Evolutionary conservation across 2,888 invertebrate species (phyloP), one percentile per base, ranked within the genome.

Genomic region (Mechanitis messenoides): DNA sequence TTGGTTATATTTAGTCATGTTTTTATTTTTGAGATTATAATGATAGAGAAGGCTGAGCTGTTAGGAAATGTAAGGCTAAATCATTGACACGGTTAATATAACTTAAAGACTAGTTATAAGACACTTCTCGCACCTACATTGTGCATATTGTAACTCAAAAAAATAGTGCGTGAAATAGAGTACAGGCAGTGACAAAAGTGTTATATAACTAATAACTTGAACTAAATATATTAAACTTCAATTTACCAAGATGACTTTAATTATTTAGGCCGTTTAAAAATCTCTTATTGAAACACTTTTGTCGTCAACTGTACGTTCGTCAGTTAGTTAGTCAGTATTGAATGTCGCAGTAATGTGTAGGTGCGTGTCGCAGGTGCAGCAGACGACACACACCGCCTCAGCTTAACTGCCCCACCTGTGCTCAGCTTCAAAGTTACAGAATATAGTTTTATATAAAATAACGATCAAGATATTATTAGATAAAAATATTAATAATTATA

Each of bases 331-430:
- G 53, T 45, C 47, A 45, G 45, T 45, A 54, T 56, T 65, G 64
- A 69, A 85, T 82, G 69, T 83, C 79, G 74, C 88, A 88, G 79
- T 86, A 87, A 7, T 86, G 87, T 65, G 87, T 86, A 20, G 70
- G 77, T 83, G 74, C 83, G 85, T 68, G 79, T 72, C 88, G 83
- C 28, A 83, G 79, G 75, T 80, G 20, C 20, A 83, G 71, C 87
- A 81, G 69, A 87, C 76, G 74, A 81, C 79, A 73, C 86, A 84
- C 60, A 77, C 70, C 64, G 73, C 80, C 69, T 73, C 76, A 78
- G 75, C 70, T 77, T 84, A 76, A 78, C 75, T 67, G 77, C 72
- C 75, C 76, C 75, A 69, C 72, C 68, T 61, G 72, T 74, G 71
- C 75, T 79, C 84, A 81, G 79, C 87, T 88, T 71, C 11, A 74